These are phyloP conservation scores for Bagarius yarrelli DNA, from an alignment of 2,113 vertebrate species.

Conservation along the genomic window DNA sequence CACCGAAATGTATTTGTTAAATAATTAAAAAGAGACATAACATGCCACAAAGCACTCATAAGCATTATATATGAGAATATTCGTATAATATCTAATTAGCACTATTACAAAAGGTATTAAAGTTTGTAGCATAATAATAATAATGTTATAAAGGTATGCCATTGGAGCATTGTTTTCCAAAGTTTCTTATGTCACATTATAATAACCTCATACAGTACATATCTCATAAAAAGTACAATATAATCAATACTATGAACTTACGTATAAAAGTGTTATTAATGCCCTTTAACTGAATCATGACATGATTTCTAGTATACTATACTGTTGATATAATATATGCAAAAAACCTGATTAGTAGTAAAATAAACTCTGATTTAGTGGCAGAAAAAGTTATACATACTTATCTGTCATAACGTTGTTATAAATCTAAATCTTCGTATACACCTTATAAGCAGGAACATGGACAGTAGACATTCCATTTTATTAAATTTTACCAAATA, in stretches of 20 bases:
- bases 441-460: neutral
- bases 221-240: too few relatives aligned
- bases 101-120: too few relatives aligned
- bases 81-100: too few relatives aligned
- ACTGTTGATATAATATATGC: neutral
- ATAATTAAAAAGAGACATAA: neutral
- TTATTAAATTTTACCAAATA: neutral
- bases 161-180: too few relatives aligned
- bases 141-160: too few relatives aligned
- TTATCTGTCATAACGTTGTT: neutral
- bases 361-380: neutral
- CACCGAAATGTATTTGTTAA: neutral
- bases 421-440: neutral
- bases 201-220: too few relatives aligned
- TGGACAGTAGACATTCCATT: neutral
- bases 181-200: too few relatives aligned
- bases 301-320: neutral
- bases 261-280: neutral
- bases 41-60: too few relatives aligned
- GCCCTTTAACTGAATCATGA: neutral
- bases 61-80: too few relatives aligned
- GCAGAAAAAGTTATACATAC: neutral
- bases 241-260: too few relatives aligned
- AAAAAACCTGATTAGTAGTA: neutral
- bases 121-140: too few relatives aligned